These are phyloP conservation scores for Chlorops oryzae DNA, from an alignment of 1,140 invertebrate genomes.

Conservation along the genomic window DNA sequence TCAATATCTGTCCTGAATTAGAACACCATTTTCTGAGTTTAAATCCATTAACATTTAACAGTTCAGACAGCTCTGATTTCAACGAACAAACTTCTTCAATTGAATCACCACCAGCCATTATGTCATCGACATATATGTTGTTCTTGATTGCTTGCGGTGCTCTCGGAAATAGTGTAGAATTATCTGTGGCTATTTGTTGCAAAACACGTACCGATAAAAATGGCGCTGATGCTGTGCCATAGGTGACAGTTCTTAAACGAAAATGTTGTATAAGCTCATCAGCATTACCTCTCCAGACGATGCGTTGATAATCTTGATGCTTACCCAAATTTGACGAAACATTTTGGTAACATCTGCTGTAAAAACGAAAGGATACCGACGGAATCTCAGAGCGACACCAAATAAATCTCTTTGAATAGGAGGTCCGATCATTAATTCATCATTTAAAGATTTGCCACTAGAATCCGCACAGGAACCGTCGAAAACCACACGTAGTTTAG, in stretches of 20 bases:
- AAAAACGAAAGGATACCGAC: too few relatives aligned
- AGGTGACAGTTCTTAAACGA: too few relatives aligned
- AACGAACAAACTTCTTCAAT: not conserved
- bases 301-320: too few relatives aligned
- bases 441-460: conserved; percentile 27
- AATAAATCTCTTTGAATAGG: conserved; percentile 23
- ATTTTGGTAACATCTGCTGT: too few relatives aligned
- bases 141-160: not conserved
- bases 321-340: too few relatives aligned
- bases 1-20: not conserved
- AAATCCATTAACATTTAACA: not conserved
- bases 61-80: too few relatives aligned
- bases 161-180: not conserved
- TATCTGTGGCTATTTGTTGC: not conserved
- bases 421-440: conserved; percentile 32
- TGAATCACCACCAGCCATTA: not conserved
- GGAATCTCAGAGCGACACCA: too few relatives aligned
- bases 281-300: too few relatives aligned
- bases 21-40: not conserved
- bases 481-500: conserved; percentile 27
- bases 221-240: too few relatives aligned
- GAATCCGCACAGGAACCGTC: conserved; percentile 19
- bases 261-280: too few relatives aligned
- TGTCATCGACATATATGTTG: not conserved
- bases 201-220: conserved; percentile 1